A percentile compares a stretch with the other conserved stretches of the same genome.
These are phyloP conservation scores for Amazona ochrocephala DNA, from an alignment of 2,797 vertebrate species.

Conservation along the genomic window DNA sequence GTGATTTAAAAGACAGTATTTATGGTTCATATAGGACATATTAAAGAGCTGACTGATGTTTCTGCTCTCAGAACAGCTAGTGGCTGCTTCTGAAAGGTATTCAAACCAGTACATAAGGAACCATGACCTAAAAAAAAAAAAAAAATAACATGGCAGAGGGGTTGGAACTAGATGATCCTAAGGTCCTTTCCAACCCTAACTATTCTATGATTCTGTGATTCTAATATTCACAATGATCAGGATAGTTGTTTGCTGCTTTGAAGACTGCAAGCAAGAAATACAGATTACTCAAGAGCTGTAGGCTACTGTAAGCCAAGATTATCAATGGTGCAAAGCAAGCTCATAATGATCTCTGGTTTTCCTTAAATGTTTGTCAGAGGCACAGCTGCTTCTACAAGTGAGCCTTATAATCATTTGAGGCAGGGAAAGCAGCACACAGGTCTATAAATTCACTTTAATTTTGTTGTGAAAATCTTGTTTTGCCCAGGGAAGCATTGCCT, in stretches of 20 bases:
- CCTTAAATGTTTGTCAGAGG: not conserved
- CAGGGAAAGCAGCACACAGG: not conserved
- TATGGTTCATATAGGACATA: not conserved
- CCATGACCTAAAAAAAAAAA: not conserved
- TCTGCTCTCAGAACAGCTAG: not conserved
- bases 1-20: not conserved
- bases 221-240: not conserved
- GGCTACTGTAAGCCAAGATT: not conserved
- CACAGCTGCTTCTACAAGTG: not conserved
- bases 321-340: not conserved
- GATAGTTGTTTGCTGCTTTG: not conserved
- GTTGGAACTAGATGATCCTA: too few species aligned
- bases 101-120: not conserved
- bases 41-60: not conserved
- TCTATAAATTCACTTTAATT: not conserved
- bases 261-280: not conserved
- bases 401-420: not conserved
- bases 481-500: not conserved
- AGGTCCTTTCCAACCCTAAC: too few species aligned
- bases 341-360: not conserved
- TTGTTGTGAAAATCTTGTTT: not conserved
- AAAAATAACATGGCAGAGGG: not conserved
- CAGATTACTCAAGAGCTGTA: not conserved
- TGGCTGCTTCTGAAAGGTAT: not conserved
- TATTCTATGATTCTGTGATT: too few species aligned